These are phyloP conservation scores for Butastur rufipennis DNA, from an alignment of 2,113 vertebrate genomes.

Conservation along the genomic window DNA sequence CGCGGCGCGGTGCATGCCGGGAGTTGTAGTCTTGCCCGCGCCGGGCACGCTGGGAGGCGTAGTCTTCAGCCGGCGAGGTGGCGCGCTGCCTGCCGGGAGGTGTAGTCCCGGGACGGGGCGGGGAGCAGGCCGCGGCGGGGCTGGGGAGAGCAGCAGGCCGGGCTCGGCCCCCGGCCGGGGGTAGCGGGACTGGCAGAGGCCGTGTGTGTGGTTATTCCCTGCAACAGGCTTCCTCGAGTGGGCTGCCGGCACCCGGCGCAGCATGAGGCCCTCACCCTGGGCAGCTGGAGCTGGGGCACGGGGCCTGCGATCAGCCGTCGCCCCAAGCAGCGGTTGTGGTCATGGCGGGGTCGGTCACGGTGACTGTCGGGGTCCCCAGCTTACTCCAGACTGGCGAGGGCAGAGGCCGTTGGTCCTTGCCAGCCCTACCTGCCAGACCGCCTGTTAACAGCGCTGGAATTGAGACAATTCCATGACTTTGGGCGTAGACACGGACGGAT, in stretches of 20 bases:
- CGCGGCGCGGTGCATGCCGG: background rate
- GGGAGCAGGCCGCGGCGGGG: background rate
- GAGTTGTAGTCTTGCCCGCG: background rate
- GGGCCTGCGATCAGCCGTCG: fast-evolving
- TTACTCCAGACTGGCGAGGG: fast-evolving
- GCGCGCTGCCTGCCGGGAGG: background rate
- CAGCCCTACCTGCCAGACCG: background rate
- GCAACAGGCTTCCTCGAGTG: background rate
- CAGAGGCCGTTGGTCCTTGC: fast-evolving
- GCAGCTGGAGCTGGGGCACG: background rate
- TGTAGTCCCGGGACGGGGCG: background rate
- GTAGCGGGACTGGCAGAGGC: too few relatives aligned
- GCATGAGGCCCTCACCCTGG: too few relatives aligned
- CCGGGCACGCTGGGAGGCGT: background rate
- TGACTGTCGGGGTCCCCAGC: fast-evolving
- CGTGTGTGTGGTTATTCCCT: fast-evolving
- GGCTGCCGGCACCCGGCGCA: too few relatives aligned
- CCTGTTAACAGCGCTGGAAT: fast-evolving
- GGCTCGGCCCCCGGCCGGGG: background rate
- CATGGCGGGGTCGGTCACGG: fast-evolving
- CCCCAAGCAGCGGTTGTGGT: fast-evolving
- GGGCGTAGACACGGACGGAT: fast-evolving
- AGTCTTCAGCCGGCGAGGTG: fast-evolving
- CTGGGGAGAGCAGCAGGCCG: background rate
- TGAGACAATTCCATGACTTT: fast-evolving